Percentiles rank a stretch among this genome's conserved stretches.
These are phyloP conservation scores for Mormyrus iriodes DNA, from an alignment of 2,113 vertebrate genomes.

Conservation along the genomic window DNA sequence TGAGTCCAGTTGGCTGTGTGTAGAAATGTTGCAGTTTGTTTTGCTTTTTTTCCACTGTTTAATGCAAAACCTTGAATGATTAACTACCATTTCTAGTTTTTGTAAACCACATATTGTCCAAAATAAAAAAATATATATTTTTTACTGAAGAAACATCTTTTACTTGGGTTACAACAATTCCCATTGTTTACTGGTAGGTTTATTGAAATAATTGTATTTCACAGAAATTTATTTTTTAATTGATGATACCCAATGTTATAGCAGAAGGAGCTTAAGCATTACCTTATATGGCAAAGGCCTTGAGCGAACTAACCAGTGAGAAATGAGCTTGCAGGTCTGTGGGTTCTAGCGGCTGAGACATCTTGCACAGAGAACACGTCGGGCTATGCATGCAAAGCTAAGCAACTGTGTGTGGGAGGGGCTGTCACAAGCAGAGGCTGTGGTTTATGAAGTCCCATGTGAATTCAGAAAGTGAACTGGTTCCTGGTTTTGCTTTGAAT, in stretches of 20 bases:
- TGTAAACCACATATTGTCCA: not conserved
- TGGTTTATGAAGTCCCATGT: conserved; percentile 1
- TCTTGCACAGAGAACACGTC: not conserved
- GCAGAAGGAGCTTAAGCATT: not conserved
- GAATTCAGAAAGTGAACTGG: conserved; percentile 21
- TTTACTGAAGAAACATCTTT: not conserved
- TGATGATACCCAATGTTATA: not conserved
- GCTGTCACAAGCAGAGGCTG: not conserved
- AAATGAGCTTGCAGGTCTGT: not conserved
- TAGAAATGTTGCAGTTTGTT: too few relatives aligned
- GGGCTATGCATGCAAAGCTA: not conserved
- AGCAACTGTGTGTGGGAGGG: not conserved
- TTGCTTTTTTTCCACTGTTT: not conserved
- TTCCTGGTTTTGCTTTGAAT: conserved; percentile 19
- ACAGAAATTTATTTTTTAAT: not conserved
- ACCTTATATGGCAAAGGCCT: conserved; percentile 11
- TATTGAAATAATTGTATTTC: not conserved
- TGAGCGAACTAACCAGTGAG: not conserved
- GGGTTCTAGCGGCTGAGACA: not conserved
- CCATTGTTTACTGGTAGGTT: not conserved
- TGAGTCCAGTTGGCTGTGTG: not conserved
- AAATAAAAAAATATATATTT: too few relatives aligned
- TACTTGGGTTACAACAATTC: not conserved
- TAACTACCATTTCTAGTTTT: not conserved
- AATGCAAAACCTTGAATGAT: not conserved